phyloP scores from a whole-genome alignment of 2,888 invertebrate species.

The Stratiomys singularior region DNA sequence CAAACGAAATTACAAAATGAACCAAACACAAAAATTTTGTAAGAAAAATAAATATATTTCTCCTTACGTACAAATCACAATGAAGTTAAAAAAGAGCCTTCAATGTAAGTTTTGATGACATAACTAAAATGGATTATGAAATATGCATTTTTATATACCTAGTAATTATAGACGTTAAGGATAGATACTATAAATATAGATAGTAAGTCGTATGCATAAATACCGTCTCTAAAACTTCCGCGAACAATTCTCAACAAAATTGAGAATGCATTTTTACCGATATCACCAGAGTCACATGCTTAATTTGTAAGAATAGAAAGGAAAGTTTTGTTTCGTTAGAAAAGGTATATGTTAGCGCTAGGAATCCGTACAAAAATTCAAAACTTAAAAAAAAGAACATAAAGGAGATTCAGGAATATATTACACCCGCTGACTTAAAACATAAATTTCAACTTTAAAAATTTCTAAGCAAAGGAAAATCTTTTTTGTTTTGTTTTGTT shows the following conservation, averaged over 20 bases:
- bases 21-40: conserved; percentile 21
- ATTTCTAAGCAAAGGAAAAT: too few relatives aligned
- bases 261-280: conserved; percentile 3
- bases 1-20: neutral
- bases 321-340: neutral
- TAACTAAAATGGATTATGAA: conserved; percentile 35
- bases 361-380: conserved; percentile 2
- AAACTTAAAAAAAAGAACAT: conserved; percentile 13
- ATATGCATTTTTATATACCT: conserved; percentile 26
- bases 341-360: neutral
- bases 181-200: conserved; percentile 24
- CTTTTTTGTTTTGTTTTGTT: too few relatives aligned
- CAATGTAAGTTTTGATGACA: conserved; percentile 25
- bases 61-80: conserved; percentile 43
- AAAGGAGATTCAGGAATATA: conserved; percentile 15
- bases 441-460: too few relatives aligned
- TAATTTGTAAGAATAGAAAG: neutral
- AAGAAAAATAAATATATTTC: conserved; percentile 46
- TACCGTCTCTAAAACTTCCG: conserved; percentile 16
- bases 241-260: conserved; percentile 23
- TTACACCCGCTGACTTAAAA: too few relatives aligned
- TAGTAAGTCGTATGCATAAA: conserved; percentile 38
- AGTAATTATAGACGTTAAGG: neutral
- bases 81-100: conserved; percentile 42
- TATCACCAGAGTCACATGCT: conserved; percentile 19